A percentile compares a stretch with the other conserved stretches of the same genome.
phyloP scores from a whole-genome alignment of 2,797 vertebrate genomes.

The Coendou prehensilis region DNA sequence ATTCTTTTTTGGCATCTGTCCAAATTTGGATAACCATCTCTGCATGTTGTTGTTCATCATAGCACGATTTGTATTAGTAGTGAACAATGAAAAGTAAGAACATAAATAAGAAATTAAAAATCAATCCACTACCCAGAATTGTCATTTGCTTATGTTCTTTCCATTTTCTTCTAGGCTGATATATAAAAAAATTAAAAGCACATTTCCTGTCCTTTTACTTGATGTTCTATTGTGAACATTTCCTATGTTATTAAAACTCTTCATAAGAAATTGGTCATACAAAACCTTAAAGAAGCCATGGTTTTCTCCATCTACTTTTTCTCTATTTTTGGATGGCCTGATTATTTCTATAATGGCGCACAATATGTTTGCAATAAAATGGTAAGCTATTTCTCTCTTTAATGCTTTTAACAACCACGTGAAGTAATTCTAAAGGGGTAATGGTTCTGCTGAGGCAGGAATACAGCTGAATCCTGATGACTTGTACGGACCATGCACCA shows the following conservation, averaged over 20 bases:
- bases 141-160: neutral
- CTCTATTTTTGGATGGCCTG: neutral
- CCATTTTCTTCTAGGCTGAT: neutral
- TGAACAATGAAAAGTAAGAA: neutral
- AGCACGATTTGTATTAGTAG: neutral
- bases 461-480: neutral
- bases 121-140: slow-evolving; percentile 11
- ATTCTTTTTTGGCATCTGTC: slow-evolving; percentile 38
- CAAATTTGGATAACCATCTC: slow-evolving; percentile 61
- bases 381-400: neutral
- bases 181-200: slow-evolving; percentile 33
- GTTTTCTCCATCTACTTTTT: neutral
- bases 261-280: neutral
- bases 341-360: neutral
- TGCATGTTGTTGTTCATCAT: neutral
- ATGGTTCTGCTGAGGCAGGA: neutral
- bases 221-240: neutral
- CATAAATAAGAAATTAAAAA: slow-evolving; percentile 35
- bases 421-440: neutral
- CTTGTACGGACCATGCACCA: rapidly evolving
- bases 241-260: neutral
- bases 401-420: neutral
- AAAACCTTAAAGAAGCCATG: neutral
- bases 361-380: neutral
- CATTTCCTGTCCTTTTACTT: neutral